Conservation (phyloP, 2,113 vertebrate genomes). For the Antennarius striatus region DNA sequence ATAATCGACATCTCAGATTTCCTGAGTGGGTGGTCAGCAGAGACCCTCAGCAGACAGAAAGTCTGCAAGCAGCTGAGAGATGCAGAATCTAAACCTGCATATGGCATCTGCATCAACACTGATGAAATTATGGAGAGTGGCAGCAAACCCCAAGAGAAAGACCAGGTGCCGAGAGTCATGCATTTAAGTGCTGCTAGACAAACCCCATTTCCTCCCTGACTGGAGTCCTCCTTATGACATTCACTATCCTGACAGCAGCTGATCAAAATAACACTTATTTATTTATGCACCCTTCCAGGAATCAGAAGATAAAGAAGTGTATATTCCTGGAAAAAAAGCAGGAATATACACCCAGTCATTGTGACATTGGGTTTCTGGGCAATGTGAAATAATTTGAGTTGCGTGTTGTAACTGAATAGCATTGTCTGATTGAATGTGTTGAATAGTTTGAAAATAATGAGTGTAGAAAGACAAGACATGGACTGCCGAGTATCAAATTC, state of each 20-base stretch:
- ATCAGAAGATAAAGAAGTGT: constrained; percentile 51
- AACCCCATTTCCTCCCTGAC: constrained; percentile 51
- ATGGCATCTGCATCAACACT: constrained; percentile 48
- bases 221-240: constrained; percentile 49
- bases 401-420: constrained; percentile 54
- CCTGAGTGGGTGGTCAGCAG: constrained; percentile 19
- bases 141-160: constrained; percentile 56
- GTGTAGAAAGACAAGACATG: constrained; percentile 28
- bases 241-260: constrained; percentile 57
- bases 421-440: constrained; percentile 50
- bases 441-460: constrained; percentile 36
- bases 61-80: constrained; percentile 32
- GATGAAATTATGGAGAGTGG: constrained; percentile 71
- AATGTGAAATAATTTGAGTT: constrained; percentile 57
- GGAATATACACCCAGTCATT: constrained; percentile 21
- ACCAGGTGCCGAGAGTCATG: constrained; percentile 60
- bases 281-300: constrained; percentile 72
- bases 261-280: constrained; percentile 75
- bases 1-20: too few relatives aligned
- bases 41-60: constrained; percentile 46
- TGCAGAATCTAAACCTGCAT: constrained; percentile 38
- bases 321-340: constrained; percentile 63
- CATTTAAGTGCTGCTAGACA: constrained; percentile 70
- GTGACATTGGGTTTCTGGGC: constrained; percentile 69
- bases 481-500: constrained; percentile 51